A percentile compares a stretch with the other conserved stretches of the same genome.
These are phyloP conservation scores for Synanthedon vespiformis DNA, from an alignment of 2,888 invertebrate genomes.

Conservation along the genomic window DNA sequence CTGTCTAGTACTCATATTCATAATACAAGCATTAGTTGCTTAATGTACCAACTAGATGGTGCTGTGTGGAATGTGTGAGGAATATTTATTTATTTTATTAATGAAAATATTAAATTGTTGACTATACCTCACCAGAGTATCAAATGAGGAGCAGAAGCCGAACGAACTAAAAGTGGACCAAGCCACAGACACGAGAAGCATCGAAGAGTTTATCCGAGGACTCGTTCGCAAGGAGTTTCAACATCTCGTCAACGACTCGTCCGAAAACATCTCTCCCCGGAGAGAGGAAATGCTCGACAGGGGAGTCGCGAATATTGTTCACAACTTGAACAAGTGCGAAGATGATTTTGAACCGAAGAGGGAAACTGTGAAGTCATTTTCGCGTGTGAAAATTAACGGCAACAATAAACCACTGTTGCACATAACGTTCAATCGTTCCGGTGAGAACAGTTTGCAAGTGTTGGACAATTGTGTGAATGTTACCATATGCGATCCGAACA, in stretches of 20 bases:
- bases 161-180: constrained; percentile 36
- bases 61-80: no score
- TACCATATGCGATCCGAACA: constrained; percentile 36
- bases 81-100: constrained; percentile 1
- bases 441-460: constrained; percentile 55
- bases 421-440: constrained; percentile 47
- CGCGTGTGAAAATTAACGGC: constrained; percentile 54
- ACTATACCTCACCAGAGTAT: constrained; percentile 8
- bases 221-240: constrained; percentile 55
- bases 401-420: constrained; percentile 57
- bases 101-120: no score
- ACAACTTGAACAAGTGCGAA: constrained; percentile 29
- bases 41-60: no score
- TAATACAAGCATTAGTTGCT: no score
- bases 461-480: constrained; percentile 57
- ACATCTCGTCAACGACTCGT: constrained; percentile 36
- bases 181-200: constrained; percentile 51
- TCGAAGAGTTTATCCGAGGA: constrained; percentile 54
- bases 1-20: no score
- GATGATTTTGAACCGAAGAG: constrained; percentile 13
- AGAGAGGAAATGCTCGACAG: constrained; percentile 42
- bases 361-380: constrained; percentile 40
- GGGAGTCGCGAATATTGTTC: constrained; percentile 46
- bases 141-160: constrained; percentile 9
- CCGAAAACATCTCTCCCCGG: constrained; percentile 29